Evolutionary conservation across 2,888 invertebrate genomes (phyloP).

Genomic region (Pilophorus perplexus): DNA sequence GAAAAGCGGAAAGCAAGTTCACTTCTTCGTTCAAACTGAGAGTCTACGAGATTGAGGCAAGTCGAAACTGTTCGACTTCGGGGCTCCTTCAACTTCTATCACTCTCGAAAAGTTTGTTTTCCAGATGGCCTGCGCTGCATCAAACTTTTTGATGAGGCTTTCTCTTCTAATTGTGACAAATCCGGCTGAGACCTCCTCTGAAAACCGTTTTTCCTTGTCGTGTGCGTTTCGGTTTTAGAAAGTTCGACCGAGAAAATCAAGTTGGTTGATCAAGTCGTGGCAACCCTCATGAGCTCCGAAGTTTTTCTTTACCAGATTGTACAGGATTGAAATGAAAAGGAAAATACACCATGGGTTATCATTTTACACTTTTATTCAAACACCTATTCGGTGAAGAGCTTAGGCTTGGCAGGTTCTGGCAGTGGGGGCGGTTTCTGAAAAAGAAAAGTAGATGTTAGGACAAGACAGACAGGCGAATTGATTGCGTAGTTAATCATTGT

Average conservation of each 20-base stretch:
- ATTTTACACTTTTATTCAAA: not conserved
- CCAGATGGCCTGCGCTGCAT: constrained; percentile 23
- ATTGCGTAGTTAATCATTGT: too few relatives aligned
- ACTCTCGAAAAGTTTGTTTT: constrained; percentile 14
- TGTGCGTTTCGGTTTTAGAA: not conserved
- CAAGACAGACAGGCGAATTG: too few relatives aligned
- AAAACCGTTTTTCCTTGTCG: not conserved
- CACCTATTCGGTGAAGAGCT: not conserved
- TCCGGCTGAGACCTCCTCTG: constrained; percentile 1
- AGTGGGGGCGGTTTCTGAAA: constrained; percentile 20
- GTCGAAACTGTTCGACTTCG: constrained; percentile 13
- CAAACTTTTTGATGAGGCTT: constrained; percentile 31
- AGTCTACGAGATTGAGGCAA: constrained; percentile 19
- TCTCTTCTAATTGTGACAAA: constrained; percentile 31
- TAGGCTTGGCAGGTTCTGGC: constrained; percentile 16
- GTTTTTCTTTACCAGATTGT: too few relatives aligned
- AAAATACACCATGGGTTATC: too few relatives aligned
- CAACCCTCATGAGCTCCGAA: too few relatives aligned
- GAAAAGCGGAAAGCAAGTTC: not conserved
- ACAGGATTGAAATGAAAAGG: too few relatives aligned
- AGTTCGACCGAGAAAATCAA: too few relatives aligned
- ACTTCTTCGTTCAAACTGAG: constrained; percentile 12
- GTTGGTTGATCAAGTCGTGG: too few relatives aligned
- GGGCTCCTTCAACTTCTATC: constrained; percentile 8
- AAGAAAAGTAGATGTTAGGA: too few relatives aligned